Conservation (phyloP, 2,888 invertebrate genomes). For the Keiferia lycopersicella region DNA sequence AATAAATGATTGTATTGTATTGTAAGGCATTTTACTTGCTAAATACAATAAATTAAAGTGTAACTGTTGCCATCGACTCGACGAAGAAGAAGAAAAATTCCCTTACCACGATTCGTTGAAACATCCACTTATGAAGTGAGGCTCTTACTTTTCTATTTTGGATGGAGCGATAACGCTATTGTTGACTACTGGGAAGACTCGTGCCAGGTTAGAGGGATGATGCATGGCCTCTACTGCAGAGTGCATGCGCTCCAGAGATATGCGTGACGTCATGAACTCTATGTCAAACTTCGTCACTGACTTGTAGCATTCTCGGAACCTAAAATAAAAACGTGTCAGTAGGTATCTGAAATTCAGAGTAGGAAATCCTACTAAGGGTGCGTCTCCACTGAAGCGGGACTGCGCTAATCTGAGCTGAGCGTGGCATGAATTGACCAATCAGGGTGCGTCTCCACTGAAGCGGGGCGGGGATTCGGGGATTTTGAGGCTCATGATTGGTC, state of each 20-base stretch:
- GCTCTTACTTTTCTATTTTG: background rate
- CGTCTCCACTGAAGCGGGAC: too few species aligned
- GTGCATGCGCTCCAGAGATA: constrained; percentile 73
- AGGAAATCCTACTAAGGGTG: background rate
- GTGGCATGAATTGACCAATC: too few species aligned
- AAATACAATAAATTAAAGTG: too few species aligned
- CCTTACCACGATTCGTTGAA: too few species aligned
- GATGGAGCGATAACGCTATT: background rate
- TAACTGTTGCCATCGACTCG: too few species aligned
- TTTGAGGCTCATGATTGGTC: too few species aligned
- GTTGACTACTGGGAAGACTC: constrained; percentile 22
- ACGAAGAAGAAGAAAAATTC: too few species aligned
- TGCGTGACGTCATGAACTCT: constrained; percentile 66
- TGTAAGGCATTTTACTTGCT: too few species aligned
- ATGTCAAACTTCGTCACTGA: constrained; percentile 54
- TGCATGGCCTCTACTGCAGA: constrained; percentile 53
- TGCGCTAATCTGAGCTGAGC: too few species aligned
- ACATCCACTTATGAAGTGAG: background rate
- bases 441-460: too few species aligned
- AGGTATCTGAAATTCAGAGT: background rate
- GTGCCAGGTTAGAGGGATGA: constrained; percentile 44
- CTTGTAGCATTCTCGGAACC: constrained; percentile 46
- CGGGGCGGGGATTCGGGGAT: too few species aligned
- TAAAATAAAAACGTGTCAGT: constrained; percentile 11
- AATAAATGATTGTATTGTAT: too few species aligned